Evolutionary conservation across 64 coral and sea anemone genomes (phyloP).

Genomic region (Catalaphyllia jardinei): DNA sequence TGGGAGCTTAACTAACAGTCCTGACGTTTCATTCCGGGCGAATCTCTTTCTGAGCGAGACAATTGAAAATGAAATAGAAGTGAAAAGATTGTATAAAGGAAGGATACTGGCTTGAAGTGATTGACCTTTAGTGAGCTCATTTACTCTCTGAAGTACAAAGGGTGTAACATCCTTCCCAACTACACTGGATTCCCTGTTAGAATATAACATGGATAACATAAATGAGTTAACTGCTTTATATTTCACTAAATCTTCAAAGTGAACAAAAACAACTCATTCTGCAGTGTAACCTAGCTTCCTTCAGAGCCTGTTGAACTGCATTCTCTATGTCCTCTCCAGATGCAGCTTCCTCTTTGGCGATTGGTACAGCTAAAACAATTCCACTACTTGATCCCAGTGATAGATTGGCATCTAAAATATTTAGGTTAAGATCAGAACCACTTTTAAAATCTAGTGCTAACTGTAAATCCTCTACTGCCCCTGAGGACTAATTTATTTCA

Average conservation of each 20-base stretch:
- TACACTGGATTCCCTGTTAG: slow-evolving; percentile 48
- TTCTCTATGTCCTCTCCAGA: slow-evolving; percentile 73
- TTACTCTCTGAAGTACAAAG: slow-evolving; percentile 85
- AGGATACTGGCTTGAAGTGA: slow-evolving; percentile 98
- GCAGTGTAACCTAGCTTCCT: slow-evolving; percentile 74
- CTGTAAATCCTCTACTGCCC: not conserved
- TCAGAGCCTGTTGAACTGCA: slow-evolving; percentile 80
- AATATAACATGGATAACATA: not conserved
- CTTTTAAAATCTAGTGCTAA: not conserved
- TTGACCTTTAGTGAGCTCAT: slow-evolving; percentile 88
- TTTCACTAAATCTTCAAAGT: too few relatives aligned
- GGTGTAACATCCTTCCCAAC: slow-evolving; percentile 85
- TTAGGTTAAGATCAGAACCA: not conserved
- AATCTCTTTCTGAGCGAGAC: too few relatives aligned
- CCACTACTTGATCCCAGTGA: slow-evolving; percentile 81
- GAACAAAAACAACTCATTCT: not conserved
- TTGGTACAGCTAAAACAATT: slow-evolving; percentile 89
- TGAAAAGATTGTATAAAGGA: not conserved
- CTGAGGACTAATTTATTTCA: not conserved
- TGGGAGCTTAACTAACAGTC: too few relatives aligned
- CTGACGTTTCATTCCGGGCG: too few relatives aligned
- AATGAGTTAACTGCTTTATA: too few relatives aligned
- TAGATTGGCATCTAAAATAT: slow-evolving; percentile 74
- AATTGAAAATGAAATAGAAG: not conserved
- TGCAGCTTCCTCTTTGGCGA: slow-evolving; percentile 48